Conservation (phyloP, 2,113 vertebrate species). For the Hypocryptadius cinnamomeus region DNA sequence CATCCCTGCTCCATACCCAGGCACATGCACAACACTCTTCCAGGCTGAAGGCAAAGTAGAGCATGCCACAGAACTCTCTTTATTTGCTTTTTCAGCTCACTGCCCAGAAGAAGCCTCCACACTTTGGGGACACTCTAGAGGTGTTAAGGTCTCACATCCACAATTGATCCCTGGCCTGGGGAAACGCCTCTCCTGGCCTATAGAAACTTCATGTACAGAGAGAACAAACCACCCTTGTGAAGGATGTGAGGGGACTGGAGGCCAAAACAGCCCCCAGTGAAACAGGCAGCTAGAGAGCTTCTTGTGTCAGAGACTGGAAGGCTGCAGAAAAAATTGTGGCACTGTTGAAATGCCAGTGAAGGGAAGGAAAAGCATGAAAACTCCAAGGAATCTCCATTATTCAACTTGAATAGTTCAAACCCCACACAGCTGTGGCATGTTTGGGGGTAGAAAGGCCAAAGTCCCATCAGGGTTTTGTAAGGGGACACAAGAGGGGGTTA, state of each 20-base stretch:
- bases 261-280: neutral
- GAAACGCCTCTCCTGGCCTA: neutral
- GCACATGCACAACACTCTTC: rapidly evolving
- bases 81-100: neutral
- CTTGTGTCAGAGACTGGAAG: neutral
- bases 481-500: neutral
- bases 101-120: neutral
- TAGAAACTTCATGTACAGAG: neutral
- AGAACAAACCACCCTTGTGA: neutral
- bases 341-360: neutral
- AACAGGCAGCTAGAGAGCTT: neutral
- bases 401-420: neutral
- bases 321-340: neutral
- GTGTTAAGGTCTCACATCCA: neutral
- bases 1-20: neutral
- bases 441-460: neutral
- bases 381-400: neutral
- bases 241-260: neutral
- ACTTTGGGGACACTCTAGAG: neutral
- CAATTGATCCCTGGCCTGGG: neutral
- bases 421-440: neutral
- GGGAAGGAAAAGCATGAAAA: neutral
- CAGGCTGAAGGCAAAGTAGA: neutral
- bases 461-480: neutral
- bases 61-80: neutral